These are phyloP conservation scores for Promerops cafer DNA, from an alignment of 2,113 vertebrate genomes.

Conservation along the genomic window DNA sequence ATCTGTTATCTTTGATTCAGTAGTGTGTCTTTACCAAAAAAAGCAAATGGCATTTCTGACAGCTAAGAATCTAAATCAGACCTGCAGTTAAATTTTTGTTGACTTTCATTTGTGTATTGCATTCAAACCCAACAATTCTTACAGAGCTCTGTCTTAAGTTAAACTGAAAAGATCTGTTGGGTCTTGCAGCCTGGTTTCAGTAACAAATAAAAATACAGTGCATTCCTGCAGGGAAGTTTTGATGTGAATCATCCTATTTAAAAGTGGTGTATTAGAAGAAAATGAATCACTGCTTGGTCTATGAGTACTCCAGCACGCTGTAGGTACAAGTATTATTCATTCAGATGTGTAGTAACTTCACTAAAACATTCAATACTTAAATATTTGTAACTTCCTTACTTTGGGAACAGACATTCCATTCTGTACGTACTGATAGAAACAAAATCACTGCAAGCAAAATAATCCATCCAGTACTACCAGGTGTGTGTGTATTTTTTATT, in stretches of 20 bases:
- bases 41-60: neutral
- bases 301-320: neutral
- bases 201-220: conserved; percentile 34
- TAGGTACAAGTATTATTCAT: neutral
- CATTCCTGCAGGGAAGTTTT: neutral
- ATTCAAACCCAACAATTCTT: neutral
- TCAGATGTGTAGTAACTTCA: neutral
- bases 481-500: neutral
- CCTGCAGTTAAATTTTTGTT: neutral
- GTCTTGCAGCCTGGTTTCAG: conserved; percentile 1
- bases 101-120: neutral
- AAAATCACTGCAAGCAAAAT: neutral
- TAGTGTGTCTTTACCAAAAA: neutral
- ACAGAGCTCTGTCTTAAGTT: neutral
- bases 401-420: neutral
- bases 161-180: conserved; percentile 15
- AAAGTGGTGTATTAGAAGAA: conserved; percentile 19
- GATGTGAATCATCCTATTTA: conserved; percentile 44
- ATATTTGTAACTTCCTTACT: neutral
- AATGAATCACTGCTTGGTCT: conserved; percentile 40
- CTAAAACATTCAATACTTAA: neutral
- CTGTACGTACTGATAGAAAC: neutral
- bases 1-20: neutral
- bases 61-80: neutral
- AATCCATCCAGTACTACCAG: neutral